These are phyloP conservation scores for Bambusicola thoracicus DNA, from an alignment of 2,113 vertebrate species.

Conservation along the genomic window DNA sequence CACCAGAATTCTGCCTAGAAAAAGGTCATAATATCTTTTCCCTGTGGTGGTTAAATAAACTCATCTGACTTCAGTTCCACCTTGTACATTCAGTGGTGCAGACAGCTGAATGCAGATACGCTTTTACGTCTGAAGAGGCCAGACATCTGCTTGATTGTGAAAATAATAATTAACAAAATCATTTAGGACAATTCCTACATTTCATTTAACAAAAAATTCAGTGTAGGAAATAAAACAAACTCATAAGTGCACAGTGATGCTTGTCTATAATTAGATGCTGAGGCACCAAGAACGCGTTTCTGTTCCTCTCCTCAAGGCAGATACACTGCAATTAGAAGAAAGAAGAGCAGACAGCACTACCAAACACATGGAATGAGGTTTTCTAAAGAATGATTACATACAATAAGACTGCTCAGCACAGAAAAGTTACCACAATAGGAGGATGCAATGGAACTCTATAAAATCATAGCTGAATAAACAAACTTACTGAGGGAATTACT, in stretches of 20 bases:
- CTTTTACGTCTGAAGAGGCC: neutral
- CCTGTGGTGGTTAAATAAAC: neutral
- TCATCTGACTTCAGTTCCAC: neutral
- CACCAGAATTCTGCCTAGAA: neutral
- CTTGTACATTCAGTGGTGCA: neutral
- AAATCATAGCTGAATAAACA: neutral
- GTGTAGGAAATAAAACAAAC: neutral
- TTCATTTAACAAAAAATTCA: neutral
- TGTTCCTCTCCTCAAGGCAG: neutral
- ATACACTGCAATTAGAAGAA: neutral
- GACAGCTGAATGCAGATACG: neutral
- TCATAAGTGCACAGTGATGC: neutral
- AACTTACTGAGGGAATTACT: neutral
- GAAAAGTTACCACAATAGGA: neutral
- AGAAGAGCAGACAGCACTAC: rapidly evolving
- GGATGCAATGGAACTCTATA: neutral
- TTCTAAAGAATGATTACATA: neutral
- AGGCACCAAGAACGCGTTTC: neutral
- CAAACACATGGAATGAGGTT: neutral
- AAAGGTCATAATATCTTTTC: neutral
- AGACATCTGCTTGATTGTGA: neutral
- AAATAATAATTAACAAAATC: neutral
- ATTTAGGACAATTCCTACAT: neutral
- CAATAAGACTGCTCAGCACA: neutral
- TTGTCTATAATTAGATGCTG: neutral